phyloP scores from a whole-genome alignment of 1,140 invertebrate species.

The Mya arenaria region DNA sequence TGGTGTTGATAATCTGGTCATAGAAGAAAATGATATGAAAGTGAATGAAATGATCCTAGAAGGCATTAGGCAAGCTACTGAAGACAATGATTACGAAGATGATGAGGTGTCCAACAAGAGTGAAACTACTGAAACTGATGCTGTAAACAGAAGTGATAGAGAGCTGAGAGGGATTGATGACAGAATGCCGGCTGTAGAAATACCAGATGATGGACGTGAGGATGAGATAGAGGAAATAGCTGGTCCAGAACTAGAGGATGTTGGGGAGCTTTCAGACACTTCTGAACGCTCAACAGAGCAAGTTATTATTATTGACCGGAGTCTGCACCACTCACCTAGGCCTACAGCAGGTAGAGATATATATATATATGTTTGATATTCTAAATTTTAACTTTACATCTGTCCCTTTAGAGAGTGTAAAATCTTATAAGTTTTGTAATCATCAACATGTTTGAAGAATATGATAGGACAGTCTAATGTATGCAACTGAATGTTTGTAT shows the following conservation, averaged over 20 bases:
- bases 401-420: too few relatives aligned
- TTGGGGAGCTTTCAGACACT: constrained; percentile 10
- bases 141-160: too few relatives aligned
- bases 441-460: too few relatives aligned
- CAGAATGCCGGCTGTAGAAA: not conserved
- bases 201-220: not conserved
- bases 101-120: too few relatives aligned
- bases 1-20: not conserved
- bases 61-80: constrained; percentile 35
- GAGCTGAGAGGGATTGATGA: too few relatives aligned
- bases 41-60: constrained; percentile 34
- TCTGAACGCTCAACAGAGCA: constrained; percentile 15
- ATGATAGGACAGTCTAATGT: too few relatives aligned
- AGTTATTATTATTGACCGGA: constrained; percentile 44
- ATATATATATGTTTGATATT: too few relatives aligned
- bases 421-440: too few relatives aligned
- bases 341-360: too few relatives aligned
- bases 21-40: constrained; percentile 4
- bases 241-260: constrained; percentile 45
- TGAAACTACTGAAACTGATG: too few relatives aligned
- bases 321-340: constrained; percentile 15
- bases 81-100: not conserved
- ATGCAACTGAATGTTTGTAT: not conserved
- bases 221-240: constrained; percentile 5
- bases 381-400: too few relatives aligned